Conservation (phyloP, 1,140 invertebrate species). For the Dinoponera quadriceps region DNA sequence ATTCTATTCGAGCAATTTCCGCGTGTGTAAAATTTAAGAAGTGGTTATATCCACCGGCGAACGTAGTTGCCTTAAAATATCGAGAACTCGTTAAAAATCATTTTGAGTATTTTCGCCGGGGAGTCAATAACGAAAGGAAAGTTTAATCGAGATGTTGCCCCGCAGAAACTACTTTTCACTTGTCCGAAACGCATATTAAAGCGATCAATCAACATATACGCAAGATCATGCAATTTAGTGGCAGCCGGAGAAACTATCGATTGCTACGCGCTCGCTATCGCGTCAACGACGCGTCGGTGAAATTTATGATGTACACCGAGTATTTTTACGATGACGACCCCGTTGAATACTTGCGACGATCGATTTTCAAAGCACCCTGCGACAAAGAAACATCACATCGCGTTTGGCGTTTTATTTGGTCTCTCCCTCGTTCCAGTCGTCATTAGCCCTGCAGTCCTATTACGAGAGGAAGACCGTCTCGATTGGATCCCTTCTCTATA, state of each 20-base stretch:
- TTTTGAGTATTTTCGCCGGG: too few relatives aligned
- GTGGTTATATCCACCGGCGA: too few relatives aligned
- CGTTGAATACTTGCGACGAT: slow-evolving; percentile 43
- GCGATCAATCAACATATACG: background rate
- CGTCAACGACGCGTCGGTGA: background rate
- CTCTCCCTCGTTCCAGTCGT: slow-evolving; percentile 21
- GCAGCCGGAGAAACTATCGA: slow-evolving; percentile 7
- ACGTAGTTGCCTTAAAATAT: background rate
- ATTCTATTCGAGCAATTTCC: too few relatives aligned
- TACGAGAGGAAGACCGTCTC: slow-evolving; percentile 32
- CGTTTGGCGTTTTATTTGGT: slow-evolving; percentile 52
- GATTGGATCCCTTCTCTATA: slow-evolving; percentile 52
- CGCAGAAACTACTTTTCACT: background rate
- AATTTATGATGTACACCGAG: slow-evolving; percentile 16
- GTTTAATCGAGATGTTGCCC: background rate
- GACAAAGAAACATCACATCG: slow-evolving; percentile 30
- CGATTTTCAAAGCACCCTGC: background rate
- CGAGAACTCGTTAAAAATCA: background rate
- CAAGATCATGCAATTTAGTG: background rate
- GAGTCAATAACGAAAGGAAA: background rate
- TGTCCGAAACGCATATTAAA: background rate
- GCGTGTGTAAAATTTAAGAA: too few relatives aligned
- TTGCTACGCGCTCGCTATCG: background rate
- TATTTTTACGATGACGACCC: slow-evolving; percentile 39
- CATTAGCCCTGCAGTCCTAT: slow-evolving; percentile 53